Percentiles rank a stretch among this genome's conserved stretches.
Evolutionary conservation across 2,888 invertebrate genomes (phyloP).

Genomic region (Ashinkailepas kermadecensis): DNA sequence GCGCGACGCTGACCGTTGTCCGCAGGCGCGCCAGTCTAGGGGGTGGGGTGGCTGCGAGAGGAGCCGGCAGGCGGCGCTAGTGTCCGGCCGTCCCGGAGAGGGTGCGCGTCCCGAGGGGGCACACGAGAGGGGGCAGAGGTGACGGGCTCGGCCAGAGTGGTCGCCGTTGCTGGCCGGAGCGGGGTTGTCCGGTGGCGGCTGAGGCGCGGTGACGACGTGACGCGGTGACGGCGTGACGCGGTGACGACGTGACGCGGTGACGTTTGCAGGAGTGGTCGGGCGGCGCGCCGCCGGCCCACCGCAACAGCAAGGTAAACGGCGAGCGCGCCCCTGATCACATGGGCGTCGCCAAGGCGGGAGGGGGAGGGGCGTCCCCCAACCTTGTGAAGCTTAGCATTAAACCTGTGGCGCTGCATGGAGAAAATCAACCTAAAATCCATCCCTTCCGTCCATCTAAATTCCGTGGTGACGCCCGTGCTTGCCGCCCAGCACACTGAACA

Average conservation of each 20-base stretch:
- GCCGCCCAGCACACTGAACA: no score
- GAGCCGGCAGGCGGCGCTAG: background rate
- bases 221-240: background rate
- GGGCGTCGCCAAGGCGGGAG: no score
- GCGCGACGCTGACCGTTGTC: background rate
- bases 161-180: background rate
- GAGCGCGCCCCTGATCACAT: no score
- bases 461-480: no score
- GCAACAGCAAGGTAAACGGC: no score
- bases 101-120: background rate
- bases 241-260: background rate
- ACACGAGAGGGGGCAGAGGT: conserved; percentile 2
- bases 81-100: background rate
- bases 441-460: no score
- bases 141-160: background rate
- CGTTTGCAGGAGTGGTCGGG: background rate
- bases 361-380: no score
- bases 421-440: no score
- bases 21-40: background rate
- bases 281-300: background rate
- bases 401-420: no score
- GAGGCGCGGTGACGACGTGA: no score
- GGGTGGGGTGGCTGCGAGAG: background rate
- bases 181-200: background rate
- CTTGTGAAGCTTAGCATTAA: no score